These are phyloP conservation scores for Otis tarda DNA, from an alignment of 2,113 vertebrate species.

Conservation along the genomic window DNA sequence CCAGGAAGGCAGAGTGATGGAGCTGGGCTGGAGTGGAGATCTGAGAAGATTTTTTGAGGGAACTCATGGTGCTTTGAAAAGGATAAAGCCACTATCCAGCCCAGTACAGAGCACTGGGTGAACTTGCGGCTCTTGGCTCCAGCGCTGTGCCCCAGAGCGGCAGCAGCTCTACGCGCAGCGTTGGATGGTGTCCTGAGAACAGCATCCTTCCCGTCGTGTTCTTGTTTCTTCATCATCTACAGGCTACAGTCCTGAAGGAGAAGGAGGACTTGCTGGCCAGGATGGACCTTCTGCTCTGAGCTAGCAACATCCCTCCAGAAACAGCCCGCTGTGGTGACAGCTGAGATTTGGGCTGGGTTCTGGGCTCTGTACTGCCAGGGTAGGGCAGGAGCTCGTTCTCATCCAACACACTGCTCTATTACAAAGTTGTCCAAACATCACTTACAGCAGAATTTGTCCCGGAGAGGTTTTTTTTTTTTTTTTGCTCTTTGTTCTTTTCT, in stretches of 20 bases:
- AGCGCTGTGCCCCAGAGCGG: not conserved
- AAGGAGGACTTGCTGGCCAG: not conserved
- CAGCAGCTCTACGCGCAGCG: not conserved
- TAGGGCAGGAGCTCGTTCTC: not conserved
- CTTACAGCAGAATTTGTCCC: slow-evolving; percentile 5
- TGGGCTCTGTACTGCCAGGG: not conserved
- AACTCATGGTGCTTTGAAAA: not conserved
- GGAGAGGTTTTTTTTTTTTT: no score
- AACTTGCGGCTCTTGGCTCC: not conserved
- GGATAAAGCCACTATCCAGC: not conserved
- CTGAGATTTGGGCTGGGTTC: not conserved
- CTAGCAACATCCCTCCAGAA: not conserved
- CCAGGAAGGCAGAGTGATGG: not conserved
- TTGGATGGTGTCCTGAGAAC: not conserved
- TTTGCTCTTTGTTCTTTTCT: slow-evolving; percentile 41
- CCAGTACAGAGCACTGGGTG: not conserved
- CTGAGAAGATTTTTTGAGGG: not conserved
- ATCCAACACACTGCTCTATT: not conserved
- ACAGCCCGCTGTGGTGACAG: fast-evolving
- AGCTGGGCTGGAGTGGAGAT: not conserved
- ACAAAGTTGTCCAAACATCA: not conserved
- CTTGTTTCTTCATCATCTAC: not conserved
- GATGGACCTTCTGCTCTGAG: not conserved
- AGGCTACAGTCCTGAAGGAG: not conserved
- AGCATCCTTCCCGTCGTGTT: not conserved